Conservation (phyloP, 2,888 invertebrate species). For the Habrosyne pyritoides region DNA sequence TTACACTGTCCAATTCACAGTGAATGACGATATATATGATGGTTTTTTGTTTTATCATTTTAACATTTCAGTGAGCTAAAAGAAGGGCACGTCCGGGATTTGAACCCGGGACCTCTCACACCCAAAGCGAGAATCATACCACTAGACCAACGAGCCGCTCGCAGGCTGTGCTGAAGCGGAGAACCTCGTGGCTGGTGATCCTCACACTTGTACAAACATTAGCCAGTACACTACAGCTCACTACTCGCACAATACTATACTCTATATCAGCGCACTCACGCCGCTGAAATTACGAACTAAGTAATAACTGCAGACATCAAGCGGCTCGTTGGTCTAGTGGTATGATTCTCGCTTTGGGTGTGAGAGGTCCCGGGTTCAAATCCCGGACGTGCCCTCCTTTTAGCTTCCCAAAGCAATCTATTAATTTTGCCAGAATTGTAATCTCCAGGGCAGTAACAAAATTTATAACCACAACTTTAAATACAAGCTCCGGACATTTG, state of each 20-base stretch:
- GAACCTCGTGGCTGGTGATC: neutral
- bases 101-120: conserved; percentile 75
- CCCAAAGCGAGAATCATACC: conserved; percentile 82
- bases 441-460: conserved; percentile 55
- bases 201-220: neutral
- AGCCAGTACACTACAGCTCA: neutral
- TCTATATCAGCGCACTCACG: neutral
- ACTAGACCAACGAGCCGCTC: conserved; percentile 78
- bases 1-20: too few relatives aligned
- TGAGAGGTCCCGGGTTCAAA: conserved; percentile 82
- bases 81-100: conserved; percentile 63
- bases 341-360: conserved; percentile 82
- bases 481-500: conserved; percentile 71
- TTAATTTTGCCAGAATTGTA: conserved; percentile 40
- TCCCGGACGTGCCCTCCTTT: conserved; percentile 75
- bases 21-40: too few relatives aligned
- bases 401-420: neutral
- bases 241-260: neutral
- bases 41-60: too few relatives aligned
- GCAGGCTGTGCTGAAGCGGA: neutral
- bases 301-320: conserved; percentile 22
- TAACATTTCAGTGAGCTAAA: too few relatives aligned
- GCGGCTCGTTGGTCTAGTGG: conserved; percentile 80
- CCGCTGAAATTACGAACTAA: conserved; percentile 16
- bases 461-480: conserved; percentile 75